phyloP scores from a whole-genome alignment of 1,140 invertebrate species.

The Penaeus indicus region DNA sequence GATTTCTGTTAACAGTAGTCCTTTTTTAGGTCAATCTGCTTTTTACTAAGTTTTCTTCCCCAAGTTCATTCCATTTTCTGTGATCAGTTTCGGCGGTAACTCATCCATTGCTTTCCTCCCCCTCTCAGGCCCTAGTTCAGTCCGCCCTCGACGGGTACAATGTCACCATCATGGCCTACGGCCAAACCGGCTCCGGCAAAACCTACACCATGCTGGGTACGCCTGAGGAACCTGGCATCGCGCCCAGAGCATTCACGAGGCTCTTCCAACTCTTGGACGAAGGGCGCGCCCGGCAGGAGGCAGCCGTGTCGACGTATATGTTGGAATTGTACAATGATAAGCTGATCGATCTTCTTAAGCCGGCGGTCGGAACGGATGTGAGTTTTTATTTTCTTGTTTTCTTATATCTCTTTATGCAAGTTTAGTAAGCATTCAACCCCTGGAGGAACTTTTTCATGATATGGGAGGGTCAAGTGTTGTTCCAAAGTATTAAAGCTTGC shows the following conservation, averaged over 20 bases:
- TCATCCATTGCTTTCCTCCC: neutral
- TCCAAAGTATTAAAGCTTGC: no score
- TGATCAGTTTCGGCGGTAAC: neutral
- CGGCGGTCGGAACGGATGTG: conserved; percentile 46
- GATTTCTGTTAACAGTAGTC: no score
- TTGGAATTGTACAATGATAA: conserved; percentile 76
- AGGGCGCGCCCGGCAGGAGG: conserved; percentile 78
- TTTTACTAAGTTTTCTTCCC: no score
- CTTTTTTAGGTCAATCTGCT: no score
- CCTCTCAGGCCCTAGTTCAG: conserved; percentile 62
- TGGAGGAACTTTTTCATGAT: no score
- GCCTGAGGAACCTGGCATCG: conserved; percentile 76
- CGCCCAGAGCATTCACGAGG: conserved; percentile 85
- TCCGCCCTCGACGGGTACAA: conserved; percentile 80
- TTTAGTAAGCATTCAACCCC: no score
- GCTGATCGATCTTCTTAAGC: conserved; percentile 81
- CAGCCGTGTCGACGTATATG: conserved; percentile 73
- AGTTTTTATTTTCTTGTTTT: neutral
- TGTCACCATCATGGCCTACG: conserved; percentile 92
- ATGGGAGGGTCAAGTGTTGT: no score
- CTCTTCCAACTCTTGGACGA: conserved; percentile 83
- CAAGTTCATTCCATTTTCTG: neutral
- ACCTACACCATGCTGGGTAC: conserved; percentile 92
- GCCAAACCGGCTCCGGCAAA: conserved; percentile 94
- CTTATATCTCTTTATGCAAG: no score